These are phyloP conservation scores for Diarsia rubi DNA, from an alignment of 2,888 invertebrate species.

Conservation along the genomic window DNA sequence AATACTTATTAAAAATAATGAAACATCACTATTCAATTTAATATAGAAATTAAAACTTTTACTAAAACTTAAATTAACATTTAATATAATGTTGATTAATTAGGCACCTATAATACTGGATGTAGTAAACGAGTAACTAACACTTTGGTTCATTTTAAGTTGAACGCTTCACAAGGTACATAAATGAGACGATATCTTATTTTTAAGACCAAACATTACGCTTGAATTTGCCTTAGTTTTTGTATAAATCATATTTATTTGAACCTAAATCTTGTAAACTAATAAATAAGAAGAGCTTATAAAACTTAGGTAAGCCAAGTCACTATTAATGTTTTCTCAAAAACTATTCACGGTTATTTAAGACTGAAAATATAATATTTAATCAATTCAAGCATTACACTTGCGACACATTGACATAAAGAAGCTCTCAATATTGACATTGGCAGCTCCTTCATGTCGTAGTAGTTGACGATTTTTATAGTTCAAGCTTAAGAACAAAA, in stretches of 20 bases:
- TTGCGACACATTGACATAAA: not conserved
- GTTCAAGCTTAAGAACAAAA: no score
- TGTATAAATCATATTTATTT: constrained; percentile 28
- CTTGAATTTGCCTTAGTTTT: constrained; percentile 7
- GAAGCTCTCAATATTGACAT: not conserved
- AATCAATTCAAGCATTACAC: not conserved
- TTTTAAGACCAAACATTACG: constrained; percentile 3
- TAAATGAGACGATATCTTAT: not conserved
- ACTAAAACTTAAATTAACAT: no score
- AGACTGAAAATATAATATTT: constrained; percentile 12
- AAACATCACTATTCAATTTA: no score
- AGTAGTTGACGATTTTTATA: no score
- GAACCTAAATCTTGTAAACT: constrained; percentile 10
- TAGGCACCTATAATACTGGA: not conserved
- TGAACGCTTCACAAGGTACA: constrained; percentile 4
- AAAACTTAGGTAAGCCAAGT: constrained; percentile 24
- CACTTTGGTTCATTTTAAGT: not conserved
- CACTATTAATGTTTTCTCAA: constrained; percentile 21
- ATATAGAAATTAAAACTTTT: no score
- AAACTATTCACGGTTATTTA: constrained; percentile 16
- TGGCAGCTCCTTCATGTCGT: not conserved
- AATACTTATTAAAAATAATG: no score
- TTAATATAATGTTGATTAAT: no score
- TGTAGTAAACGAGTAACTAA: not conserved
- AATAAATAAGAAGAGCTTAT: constrained; percentile 39